A percentile compares a stretch with the other conserved stretches of the same genome.
phyloP scores from a whole-genome alignment of 1,140 invertebrate species.

The Saccostrea echinata region DNA sequence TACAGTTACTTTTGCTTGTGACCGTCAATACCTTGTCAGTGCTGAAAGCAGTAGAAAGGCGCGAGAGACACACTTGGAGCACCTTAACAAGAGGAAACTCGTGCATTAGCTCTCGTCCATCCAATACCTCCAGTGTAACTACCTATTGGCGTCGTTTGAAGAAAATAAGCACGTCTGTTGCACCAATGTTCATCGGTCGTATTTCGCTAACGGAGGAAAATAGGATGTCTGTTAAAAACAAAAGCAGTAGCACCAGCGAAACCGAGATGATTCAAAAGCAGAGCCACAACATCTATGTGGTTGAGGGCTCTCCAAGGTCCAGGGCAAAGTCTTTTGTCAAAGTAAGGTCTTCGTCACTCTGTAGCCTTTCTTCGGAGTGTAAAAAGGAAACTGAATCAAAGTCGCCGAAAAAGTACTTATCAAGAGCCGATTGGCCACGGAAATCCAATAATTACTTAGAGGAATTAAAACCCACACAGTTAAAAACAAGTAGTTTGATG shows the following conservation, averaged over 20 bases:
- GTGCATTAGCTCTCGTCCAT: not conserved
- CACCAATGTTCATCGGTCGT: not conserved
- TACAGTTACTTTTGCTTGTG: not conserved
- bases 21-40: conserved; percentile 7
- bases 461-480: not conserved
- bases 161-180: not conserved
- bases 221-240: conserved; percentile 18
- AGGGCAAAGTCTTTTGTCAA: conserved; percentile 6
- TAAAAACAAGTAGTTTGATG: not conserved
- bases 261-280: conserved; percentile 2
- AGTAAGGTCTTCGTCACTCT: not conserved
- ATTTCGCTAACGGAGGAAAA: conserved; percentile 11
- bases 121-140: not conserved
- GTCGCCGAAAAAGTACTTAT: not conserved
- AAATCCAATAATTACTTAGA: conserved; percentile 2
- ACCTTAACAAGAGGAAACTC: not conserved
- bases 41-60: not conserved
- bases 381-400: not conserved
- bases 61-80: not conserved
- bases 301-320: not conserved
- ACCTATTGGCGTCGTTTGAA: conserved; percentile 18
- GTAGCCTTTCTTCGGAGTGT: not conserved
- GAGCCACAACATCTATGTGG: not conserved
- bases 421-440: not conserved
- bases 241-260: not conserved